phyloP scores from a whole-genome alignment of 2,113 vertebrate genomes.

The Tychaedon coryphoeus region DNA sequence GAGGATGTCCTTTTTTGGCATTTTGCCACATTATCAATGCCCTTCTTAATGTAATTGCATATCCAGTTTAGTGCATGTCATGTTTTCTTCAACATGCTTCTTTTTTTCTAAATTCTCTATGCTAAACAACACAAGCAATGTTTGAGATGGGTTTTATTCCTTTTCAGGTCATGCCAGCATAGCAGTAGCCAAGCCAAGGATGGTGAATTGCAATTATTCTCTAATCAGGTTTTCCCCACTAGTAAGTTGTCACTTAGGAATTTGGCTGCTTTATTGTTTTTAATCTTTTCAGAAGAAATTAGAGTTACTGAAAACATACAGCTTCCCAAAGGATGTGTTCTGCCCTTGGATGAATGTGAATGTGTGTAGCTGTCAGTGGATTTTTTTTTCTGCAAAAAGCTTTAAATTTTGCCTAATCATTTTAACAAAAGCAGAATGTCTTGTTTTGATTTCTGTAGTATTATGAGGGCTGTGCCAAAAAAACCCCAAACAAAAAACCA shows the following conservation, averaged over 20 bases:
- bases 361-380: background rate
- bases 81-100: background rate
- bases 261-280: background rate
- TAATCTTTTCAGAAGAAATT: background rate
- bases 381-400: background rate
- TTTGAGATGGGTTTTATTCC: background rate
- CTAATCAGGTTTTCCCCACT: background rate
- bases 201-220: background rate
- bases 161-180: background rate
- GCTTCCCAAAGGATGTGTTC: background rate
- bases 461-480: background rate
- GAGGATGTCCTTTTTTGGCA: background rate
- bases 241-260: background rate
- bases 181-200: background rate
- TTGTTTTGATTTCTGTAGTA: background rate
- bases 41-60: background rate
- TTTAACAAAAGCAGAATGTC: background rate
- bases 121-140: background rate
- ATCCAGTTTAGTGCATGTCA: background rate
- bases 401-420: background rate
- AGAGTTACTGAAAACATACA: background rate
- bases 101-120: background rate
- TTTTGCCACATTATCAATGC: background rate
- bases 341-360: background rate
- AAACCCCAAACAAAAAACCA: background rate